Evolutionary conservation across 2,797 vertebrate species (phyloP), one percentile per base, ranked within the genome.

Genomic region (Galagoides demidoff): DNA sequence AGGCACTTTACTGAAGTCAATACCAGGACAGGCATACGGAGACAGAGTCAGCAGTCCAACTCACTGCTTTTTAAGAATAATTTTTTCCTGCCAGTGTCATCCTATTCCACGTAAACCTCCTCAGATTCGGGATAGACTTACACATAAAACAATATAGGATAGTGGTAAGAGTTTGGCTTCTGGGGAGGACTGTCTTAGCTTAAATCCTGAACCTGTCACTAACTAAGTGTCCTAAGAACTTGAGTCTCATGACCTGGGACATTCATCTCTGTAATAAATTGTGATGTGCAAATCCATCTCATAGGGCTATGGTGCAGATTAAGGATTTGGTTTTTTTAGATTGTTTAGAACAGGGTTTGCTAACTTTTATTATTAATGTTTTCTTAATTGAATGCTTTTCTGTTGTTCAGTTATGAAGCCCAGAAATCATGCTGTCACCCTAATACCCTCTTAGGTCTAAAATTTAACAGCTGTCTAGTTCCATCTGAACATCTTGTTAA

Each of bases 311-410:
- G 71, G 29, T 81, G 74, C 43, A 96, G 78, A 93, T 90, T 73
- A 92, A 96, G 61, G 91, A 82, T 96, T 96, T 85, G 4, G 9
- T 64, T 84, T 71, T 78, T 49, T 29, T 90, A 93, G 23, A n/a
- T 37, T 95, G 55, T 93, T 94, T 96, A 89, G 71, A 96, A 85
- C 8, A 85, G 70, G 45, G 20, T 68, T 73, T 66, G 37, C 70
- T 96, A 81, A 79, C 37, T 95, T 94, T 96, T 87, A 64, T 89
- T 85, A 95, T 84, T 96, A 87, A 89, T 87, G 57, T 92, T 95
- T 94, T 93, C 37, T 87, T 22, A 81, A 84, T 37, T 82, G 43
- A 76, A 79, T 89, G 76, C 96, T 95, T 96, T 96, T 74, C 77
- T 52, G 23, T 52, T 93, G 68, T 92, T 86, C 8, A 92, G 52